A percentile compares a stretch with the other conserved stretches of the same genome.
These are phyloP conservation scores for Phymatocera aterrima DNA, from an alignment of 2,888 invertebrate genomes.

Conservation along the genomic window DNA sequence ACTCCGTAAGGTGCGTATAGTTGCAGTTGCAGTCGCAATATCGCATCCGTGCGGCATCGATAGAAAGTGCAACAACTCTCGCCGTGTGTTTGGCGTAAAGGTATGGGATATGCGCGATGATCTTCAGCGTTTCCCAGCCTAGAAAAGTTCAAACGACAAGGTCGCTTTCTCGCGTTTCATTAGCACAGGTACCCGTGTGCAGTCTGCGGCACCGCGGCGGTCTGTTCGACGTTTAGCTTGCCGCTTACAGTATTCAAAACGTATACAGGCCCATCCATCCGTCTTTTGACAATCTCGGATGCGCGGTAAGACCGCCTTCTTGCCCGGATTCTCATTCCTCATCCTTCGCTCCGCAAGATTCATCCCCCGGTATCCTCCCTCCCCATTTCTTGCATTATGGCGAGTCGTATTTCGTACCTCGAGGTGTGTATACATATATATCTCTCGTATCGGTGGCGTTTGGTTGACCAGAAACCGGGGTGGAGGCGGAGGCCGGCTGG, in stretches of 20 bases:
- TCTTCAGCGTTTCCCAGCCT: neutral
- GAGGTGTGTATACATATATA: too few relatives aligned
- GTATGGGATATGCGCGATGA: neutral
- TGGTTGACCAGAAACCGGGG: constrained; percentile 29
- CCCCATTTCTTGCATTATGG: neutral
- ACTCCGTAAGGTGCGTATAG: too few relatives aligned
- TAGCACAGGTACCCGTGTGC: too few relatives aligned
- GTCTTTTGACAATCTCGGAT: constrained; percentile 17
- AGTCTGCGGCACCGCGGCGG: too few relatives aligned
- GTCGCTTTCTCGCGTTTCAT: constrained; percentile 65
- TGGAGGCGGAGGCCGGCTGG: too few relatives aligned
- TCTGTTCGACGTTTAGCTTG: too few relatives aligned
- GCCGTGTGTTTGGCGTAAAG: neutral
- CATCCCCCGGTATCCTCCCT: neutral
- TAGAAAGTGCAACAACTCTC: constrained; percentile 47
- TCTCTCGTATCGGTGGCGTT: constrained; percentile 23
- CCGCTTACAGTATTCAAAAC: neutral
- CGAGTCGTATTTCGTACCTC: constrained; percentile 36
- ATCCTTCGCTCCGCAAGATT: too few relatives aligned
- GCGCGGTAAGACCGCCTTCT: neutral
- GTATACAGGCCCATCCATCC: neutral
- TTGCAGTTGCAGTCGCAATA: too few relatives aligned
- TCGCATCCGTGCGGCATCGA: too few relatives aligned
- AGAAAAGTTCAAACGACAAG: constrained; percentile 72
- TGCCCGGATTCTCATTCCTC: neutral